These are phyloP conservation scores for Aphidius gifuensis DNA, from an alignment of 1,140 invertebrate genomes.

Conservation along the genomic window DNA sequence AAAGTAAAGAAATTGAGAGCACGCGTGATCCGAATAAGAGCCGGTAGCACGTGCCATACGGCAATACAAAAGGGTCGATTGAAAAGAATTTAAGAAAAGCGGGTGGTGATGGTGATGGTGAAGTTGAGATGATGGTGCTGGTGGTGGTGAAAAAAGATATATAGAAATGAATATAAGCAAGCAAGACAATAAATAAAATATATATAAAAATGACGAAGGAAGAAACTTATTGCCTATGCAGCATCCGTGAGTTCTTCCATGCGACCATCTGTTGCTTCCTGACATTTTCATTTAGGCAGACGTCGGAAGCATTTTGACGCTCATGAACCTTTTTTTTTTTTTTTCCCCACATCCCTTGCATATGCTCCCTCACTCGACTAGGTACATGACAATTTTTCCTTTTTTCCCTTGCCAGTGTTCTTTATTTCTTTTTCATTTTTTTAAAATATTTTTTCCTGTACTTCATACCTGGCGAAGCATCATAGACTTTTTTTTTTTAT, in stretches of 20 bases:
- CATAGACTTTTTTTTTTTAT: neutral
- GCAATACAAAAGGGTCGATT: slow-evolving; percentile 13
- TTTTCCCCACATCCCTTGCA: slow-evolving; percentile 9
- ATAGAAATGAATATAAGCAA: too few relatives aligned
- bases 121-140: too few relatives aligned
- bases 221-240: slow-evolving; percentile 21
- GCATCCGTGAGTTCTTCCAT: slow-evolving; percentile 31
- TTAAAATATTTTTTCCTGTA: neutral
- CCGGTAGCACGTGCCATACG: slow-evolving; percentile 33
- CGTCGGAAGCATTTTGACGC: slow-evolving; percentile 21
- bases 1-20: slow-evolving; percentile 1
- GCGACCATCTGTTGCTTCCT: slow-evolving; percentile 43
- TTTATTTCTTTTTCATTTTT: slow-evolving; percentile 3
- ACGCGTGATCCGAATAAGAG: neutral
- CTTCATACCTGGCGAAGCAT: neutral
- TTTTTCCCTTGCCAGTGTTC: neutral
- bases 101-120: neutral
- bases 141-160: too few relatives aligned
- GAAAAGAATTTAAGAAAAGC: slow-evolving; percentile 28
- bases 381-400: neutral
- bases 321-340: slow-evolving; percentile 2
- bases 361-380: neutral
- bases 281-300: slow-evolving; percentile 36
- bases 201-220: slow-evolving; percentile 6
- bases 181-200: too few relatives aligned